Percentiles rank a stretch among this genome's conserved stretches.
Evolutionary conservation across 2,888 invertebrate genomes (phyloP).

Genomic region (Heliothis peltigera): DNA sequence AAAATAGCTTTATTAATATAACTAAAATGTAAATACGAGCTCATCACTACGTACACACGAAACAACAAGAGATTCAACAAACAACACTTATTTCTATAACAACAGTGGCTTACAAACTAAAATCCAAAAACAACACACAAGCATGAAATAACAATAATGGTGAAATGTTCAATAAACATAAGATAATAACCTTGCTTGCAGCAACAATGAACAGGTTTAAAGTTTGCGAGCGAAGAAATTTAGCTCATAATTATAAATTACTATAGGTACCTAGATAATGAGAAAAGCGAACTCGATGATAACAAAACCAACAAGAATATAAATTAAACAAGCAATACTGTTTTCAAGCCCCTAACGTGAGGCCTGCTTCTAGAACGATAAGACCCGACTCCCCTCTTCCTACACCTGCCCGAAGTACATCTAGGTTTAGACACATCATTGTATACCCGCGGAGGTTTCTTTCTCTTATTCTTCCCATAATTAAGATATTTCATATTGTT

Average conservation of each 20-base stretch:
- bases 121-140: neutral
- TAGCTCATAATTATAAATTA: neutral
- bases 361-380: slow-evolving; percentile 74
- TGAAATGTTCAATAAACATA: no score
- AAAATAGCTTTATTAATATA: neutral
- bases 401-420: slow-evolving; percentile 75
- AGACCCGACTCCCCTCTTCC: slow-evolving; percentile 68
- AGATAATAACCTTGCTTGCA: no score
- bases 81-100: slow-evolving; percentile 6
- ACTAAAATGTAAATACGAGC: neutral
- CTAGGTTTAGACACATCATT: slow-evolving; percentile 64
- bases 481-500: slow-evolving; percentile 65
- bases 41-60: neutral
- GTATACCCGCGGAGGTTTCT: slow-evolving; percentile 61
- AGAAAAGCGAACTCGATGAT: neutral
- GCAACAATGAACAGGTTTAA: no score
- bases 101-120: slow-evolving; percentile 11
- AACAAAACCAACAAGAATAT: slow-evolving; percentile 4
- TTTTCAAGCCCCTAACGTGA: slow-evolving; percentile 74
- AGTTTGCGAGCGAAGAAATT: neutral
- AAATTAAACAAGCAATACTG: slow-evolving; percentile 47
- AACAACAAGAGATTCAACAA: neutral
- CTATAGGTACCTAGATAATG: neutral
- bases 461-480: slow-evolving; percentile 68
- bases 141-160: neutral